Percentiles rank a stretch among this genome's conserved stretches.
Conservation (phyloP, 2,888 invertebrate species). For the Machimus atricapillus region DNA sequence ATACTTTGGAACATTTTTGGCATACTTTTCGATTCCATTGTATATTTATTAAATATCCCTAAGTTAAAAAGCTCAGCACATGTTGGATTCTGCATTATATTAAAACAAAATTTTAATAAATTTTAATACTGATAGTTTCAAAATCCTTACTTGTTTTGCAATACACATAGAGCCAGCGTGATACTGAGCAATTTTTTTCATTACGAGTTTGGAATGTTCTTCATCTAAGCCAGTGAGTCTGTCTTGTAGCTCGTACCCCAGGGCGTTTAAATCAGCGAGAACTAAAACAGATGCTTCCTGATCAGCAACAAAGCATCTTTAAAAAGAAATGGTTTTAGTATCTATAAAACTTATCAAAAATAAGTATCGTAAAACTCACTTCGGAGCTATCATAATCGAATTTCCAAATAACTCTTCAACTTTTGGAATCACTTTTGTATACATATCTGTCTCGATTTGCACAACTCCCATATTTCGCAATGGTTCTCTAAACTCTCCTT, state of each 20-base stretch:
- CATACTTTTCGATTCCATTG: neutral
- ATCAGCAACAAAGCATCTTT: constrained; percentile 4
- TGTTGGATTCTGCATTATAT: neutral
- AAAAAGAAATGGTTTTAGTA: neutral
- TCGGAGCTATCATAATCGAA: constrained; percentile 51
- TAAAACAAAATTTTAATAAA: neutral
- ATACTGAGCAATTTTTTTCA: constrained; percentile 65
- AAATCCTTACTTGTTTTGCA: constrained; percentile 60
- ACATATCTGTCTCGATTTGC: constrained; percentile 63
- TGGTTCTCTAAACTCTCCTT: constrained; percentile 59
- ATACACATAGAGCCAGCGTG: constrained; percentile 66
- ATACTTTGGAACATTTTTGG: neutral
- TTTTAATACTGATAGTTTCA: neutral
- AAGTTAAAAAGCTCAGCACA: neutral
- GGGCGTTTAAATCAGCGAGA: constrained; percentile 57
- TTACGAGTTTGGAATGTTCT: constrained; percentile 63
- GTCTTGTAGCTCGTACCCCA: constrained; percentile 64
- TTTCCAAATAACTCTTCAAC: constrained; percentile 62
- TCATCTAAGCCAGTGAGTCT: constrained; percentile 65
- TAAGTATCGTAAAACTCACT: constrained; percentile 49
- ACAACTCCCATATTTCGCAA: constrained; percentile 63
- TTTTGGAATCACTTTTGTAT: constrained; percentile 60
- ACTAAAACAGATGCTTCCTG: constrained; percentile 26
- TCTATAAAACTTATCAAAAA: neutral
- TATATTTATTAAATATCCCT: neutral